A percentile compares a stretch with the other conserved stretches of the same genome.
phyloP scores from a whole-genome alignment of 2,888 invertebrate species.

The Thumatha senex region DNA sequence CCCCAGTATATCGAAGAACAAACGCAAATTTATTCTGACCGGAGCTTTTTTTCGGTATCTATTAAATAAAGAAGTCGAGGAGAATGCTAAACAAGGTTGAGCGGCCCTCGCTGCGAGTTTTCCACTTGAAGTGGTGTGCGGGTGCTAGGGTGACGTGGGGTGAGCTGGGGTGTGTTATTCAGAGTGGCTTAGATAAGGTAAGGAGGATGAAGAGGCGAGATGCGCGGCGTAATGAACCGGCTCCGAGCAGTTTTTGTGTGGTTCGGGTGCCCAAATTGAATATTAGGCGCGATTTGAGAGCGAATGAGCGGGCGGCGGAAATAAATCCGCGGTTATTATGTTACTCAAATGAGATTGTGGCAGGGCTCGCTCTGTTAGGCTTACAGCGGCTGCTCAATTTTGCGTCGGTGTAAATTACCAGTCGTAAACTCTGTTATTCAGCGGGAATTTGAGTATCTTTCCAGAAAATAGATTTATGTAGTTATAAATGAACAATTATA shows the following conservation, averaged over 20 bases:
- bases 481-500: constrained; percentile 36
- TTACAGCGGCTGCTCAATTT: constrained; percentile 73
- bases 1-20: constrained; percentile 71
- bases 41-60: constrained; percentile 76
- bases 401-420: constrained; percentile 70
- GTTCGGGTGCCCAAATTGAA: constrained; percentile 80
- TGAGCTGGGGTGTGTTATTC: constrained; percentile 65
- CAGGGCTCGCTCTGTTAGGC: constrained; percentile 68
- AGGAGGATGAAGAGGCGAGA: constrained; percentile 82
- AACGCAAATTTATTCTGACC: constrained; percentile 80
- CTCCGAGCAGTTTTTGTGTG: constrained; percentile 81
- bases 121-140: constrained; percentile 79
- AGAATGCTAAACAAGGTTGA: constrained; percentile 83
- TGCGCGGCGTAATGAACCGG: constrained; percentile 81
- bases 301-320: constrained; percentile 78
- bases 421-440: constrained; percentile 67
- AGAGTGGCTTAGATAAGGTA: constrained; percentile 82
- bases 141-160: constrained; percentile 45
- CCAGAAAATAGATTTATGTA: constrained; percentile 43
- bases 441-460: constrained; percentile 59
- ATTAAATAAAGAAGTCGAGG: constrained; percentile 82
- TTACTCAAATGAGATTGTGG: constrained; percentile 79
- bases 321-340: constrained; percentile 82
- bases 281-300: constrained; percentile 82
- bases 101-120: constrained; percentile 81